Conservation (phyloP, 2,888 invertebrate genomes). For the Tetheella fluctuosa region DNA sequence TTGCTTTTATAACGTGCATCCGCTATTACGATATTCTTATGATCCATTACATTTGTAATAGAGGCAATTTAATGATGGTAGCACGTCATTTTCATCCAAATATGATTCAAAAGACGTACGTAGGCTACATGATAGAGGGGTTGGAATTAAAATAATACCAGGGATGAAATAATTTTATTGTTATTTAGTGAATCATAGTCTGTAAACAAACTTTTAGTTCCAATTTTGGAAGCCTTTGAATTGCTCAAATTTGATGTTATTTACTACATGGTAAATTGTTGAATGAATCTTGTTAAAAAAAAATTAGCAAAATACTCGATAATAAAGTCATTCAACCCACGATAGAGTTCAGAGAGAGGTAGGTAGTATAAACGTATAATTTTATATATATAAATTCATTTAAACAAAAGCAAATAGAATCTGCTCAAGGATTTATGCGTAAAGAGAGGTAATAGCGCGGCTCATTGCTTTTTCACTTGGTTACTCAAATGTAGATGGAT, state of each 20-base stretch:
- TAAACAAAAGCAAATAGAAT: conserved; percentile 38
- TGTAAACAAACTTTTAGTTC: background rate
- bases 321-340: no score
- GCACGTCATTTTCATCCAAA: conserved; percentile 58
- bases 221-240: no score
- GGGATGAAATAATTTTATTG: conserved; percentile 18
- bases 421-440: conserved; percentile 66
- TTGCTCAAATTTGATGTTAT: no score
- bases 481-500: conserved; percentile 82
- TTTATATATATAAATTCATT: conserved; percentile 8
- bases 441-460: conserved; percentile 77
- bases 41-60: conserved; percentile 53
- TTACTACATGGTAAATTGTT: no score
- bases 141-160: conserved; percentile 47
- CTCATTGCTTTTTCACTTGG: conserved; percentile 82
- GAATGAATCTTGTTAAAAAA: no score
- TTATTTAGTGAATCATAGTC: background rate
- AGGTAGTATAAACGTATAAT: no score
- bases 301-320: no score
- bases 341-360: no score
- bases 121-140: conserved; percentile 53
- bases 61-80: conserved; percentile 57
- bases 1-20: conserved; percentile 39
- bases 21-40: conserved; percentile 31
- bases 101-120: conserved; percentile 58